Evolutionary conservation across 37 sponge, comb jelly and placozoan species (phyloP), one percentile per base, ranked within the genome.

Genomic region (Diacarnus erythraeanus): DNA sequence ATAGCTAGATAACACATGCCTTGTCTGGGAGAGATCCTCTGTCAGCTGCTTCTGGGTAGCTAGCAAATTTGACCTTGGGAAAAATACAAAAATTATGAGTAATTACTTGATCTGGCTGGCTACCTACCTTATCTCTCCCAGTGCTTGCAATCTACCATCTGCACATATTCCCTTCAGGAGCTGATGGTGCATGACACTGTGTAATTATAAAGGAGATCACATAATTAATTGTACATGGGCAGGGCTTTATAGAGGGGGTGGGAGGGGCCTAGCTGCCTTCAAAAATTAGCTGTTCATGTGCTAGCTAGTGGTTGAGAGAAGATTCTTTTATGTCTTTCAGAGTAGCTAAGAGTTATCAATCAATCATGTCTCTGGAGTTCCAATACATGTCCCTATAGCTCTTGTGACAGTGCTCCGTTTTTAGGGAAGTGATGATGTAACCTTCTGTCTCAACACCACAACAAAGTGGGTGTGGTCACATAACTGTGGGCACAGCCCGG

Each of bases 111-210:
- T 47, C 12, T 6, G 51, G 10, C 51, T 15, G 6, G 51, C 51
- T 12, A 47, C 66, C 25, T 20, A 83, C 84, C 64, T 69, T 51
- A 84, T 84, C 27, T 77, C 72, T 40, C 27, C 6, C 9, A 84
- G 72, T 36, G 84, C 77, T 21, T 77, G 71, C 25, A 76, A 26
- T n/a, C 75, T 77, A 0, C 77, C 84, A 25, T 74, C 70, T 17
- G 77, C 68, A 71, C 77, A 84, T 25, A 69, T 39, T 0, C 60
- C 78, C 31, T 76, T 68, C 72, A 84, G 22, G 38, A 84, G 54
- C 64, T 84, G 84, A 9, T 69, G 59, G 42, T 84, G 47, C 59
- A 84, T 56, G 57, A 77, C 84, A 9, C 84, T 84, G 71, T 38
- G n/a, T 47, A 12, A 47, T 47, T 47, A 15, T 47, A 47, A 12